Base-by-base conservation (phyloP, 2,888 invertebrate species). In the Hylaea fasciaria region DNA sequence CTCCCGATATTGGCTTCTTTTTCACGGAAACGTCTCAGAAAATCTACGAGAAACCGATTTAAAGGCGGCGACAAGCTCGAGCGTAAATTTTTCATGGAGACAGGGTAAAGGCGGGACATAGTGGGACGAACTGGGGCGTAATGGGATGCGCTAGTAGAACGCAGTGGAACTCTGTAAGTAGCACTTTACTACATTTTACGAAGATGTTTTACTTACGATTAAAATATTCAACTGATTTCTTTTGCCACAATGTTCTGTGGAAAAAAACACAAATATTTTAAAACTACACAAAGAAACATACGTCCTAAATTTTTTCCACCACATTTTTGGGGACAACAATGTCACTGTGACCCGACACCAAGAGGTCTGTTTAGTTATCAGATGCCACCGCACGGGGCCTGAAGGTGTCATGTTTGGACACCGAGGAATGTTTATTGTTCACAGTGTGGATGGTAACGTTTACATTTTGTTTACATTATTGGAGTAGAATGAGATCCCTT, bases 1-100 rank as follows among this genome's bases (percentile, higher is more conserved):
- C 56, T 63, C 45, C 16, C 63, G 48, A 58, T 48, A 54, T 55
- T 65, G 59, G 59, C 59, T 65, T 47, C 57, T 63, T 61, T 61
- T 61, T 43, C 49, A 55, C 55, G 39, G 17, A 61, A 61, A 58
- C 48, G 43, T 52, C 52, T 41, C 28, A 41, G 51, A 22, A 52
- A 52, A 58, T 48, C 47, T 59, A 35, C 14, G 29, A 45, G 60
- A 45, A 46, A 39, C 49, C 54, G 57, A 62, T 65, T 67, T 60
- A 44, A 60, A 64, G 35, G 35, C 41, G 46, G 13, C 54, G 57
- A 46, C 45, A 54, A 50, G 48, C 29, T 35, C 2, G 48, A 41
- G 16, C 41, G 43, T 28, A 43, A 48, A 48, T 53, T 43, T 48
- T 53, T 55, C 55, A 60, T 46, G 14, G 41, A 45, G 32, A 43